Percentiles rank a stretch among this genome's conserved stretches.
phyloP scores from a whole-genome alignment of 2,797 vertebrate genomes.

The Cossypha heuglini region DNA sequence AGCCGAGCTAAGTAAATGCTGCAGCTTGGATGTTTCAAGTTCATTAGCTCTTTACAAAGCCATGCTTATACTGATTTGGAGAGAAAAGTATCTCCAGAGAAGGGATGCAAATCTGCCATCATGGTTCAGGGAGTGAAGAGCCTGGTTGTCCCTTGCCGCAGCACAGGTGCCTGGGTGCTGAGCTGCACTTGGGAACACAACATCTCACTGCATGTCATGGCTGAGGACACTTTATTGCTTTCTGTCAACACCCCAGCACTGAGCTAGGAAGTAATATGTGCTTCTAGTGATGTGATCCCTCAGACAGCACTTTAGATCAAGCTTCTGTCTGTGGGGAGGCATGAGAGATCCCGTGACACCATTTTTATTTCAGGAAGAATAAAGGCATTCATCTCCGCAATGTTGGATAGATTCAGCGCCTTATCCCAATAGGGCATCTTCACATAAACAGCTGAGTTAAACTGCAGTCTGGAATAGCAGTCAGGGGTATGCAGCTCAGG shows the following conservation, averaged over 20 bases:
- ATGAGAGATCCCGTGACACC: conserved; percentile 49
- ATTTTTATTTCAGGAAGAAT: conserved; percentile 62
- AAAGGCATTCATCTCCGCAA: conserved; percentile 42
- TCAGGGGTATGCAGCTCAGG: neutral
- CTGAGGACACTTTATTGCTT: conserved; percentile 51
- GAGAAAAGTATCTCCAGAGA: neutral
- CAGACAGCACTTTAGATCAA: conserved; percentile 60
- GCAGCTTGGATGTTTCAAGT: neutral
- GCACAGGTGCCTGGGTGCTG: neutral
- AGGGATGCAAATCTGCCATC: neutral
- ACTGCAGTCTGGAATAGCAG: neutral
- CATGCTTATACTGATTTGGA: neutral
- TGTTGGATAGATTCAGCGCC: conserved; percentile 7
- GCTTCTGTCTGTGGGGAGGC: conserved; percentile 29
- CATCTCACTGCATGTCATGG: neutral
- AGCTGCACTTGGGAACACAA: neutral
- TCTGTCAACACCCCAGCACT: conserved; percentile 29
- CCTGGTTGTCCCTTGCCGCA: neutral
- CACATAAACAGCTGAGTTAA: conserved; percentile 35
- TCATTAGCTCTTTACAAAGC: conserved; percentile 2
- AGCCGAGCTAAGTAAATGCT: neutral
- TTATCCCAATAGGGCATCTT: conserved; percentile 38
- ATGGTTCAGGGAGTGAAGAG: neutral
- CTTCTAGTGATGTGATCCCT: conserved; percentile 42
- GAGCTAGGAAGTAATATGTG: conserved; percentile 42